Base-by-base conservation (phyloP, 2,888 invertebrate species). In the Galerucella calmariensis region DNA sequence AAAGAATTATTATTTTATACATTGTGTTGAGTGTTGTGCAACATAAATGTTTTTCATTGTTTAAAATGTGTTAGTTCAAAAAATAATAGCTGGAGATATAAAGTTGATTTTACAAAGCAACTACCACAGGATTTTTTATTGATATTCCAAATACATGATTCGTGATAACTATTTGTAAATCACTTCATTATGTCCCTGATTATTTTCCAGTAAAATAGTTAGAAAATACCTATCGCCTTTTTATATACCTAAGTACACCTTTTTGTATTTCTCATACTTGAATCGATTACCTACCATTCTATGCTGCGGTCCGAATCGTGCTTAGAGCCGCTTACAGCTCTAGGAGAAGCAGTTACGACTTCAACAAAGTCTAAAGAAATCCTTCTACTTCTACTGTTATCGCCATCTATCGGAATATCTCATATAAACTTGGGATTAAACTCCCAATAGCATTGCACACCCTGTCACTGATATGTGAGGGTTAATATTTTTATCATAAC, bases 191-290 rank as follows among this genome's bases (percentile, higher is more conserved):
- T 56, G 20, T 56, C 56, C 56, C 10, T 56, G 56, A 56, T 56
- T 56, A 56, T 56, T 56, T 56, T 56, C 16, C 20, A 56, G 20
- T 56, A 56, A 56, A 20, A 56, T 56, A 56, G 16, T 56, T 56
- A 56, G 20, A 16, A 56, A 56, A 56, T 56, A 56, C 56, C n/a
- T 20, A 20, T 56, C 8, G 51, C 51, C 1, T n/a, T 51, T 51
- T 51, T 51, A 51, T 51, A 6, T 51, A 48, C 48, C 11, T 46
- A n/a, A n/a, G n/a, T n/a, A 48, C 48, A 14, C 48, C 48, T 11
- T 48, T 14, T 48, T 48, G 14, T 9, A 41, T 41, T 8, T 41
- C 35, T 41, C 1, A 8, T 9, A 41, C 35, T 41, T 41, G 8
- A 41, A 1, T 41, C 9, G 35, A 41, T 6, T 41, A 5, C 9